Evolutionary conservation across 2,888 invertebrate genomes (phyloP), one percentile per base, ranked within the genome.

Genomic region (Hemithea aestivaria): DNA sequence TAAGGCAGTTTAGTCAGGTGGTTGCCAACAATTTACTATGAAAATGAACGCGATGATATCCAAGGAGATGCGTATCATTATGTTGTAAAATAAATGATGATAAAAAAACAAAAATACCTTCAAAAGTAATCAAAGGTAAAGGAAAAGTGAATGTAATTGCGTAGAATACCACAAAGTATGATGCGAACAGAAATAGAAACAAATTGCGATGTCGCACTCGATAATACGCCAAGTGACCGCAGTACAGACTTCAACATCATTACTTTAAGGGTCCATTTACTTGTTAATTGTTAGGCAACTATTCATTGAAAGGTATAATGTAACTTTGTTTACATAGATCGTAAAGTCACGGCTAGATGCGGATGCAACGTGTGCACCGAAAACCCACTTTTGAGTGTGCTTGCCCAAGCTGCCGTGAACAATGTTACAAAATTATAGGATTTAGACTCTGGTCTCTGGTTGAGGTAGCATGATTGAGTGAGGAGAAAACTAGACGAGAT

Each of bases 391-490:
- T 66, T 66, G 69, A 70, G 58, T 73, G 61, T 56, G 61, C 64
- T 64, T 2, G 69, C 52, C 56, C 60, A 60, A 48, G 58, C 58
- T 59, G 69, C 71, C 64, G 68, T 66, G 71, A 77, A 81, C 80
- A 79, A 80, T 76, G 66, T 73, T 58, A 56, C 61, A 55, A 79
- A 74, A 84, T 84, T 82, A 84, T 80, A 83, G 83, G 73, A 76
- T 70, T 83, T 79, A 81, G 55, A 62, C 52, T 56, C 60, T 51
- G 61, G 68, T 68, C 77, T 66, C 72, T 79, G 75, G 75, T 79
- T 75, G 73, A 70, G 74, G 73, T 66, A 73, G 74, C 73, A 76
- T 80, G 81, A 81, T 83, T 81, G 81, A 83, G 80, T 73, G 75
- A 56, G 60, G 73, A 75, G 80, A 83, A 82, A 83, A 76, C 73